phyloP scores from a whole-genome alignment of 2,797 vertebrate genomes.

The Falco cherrug region DNA sequence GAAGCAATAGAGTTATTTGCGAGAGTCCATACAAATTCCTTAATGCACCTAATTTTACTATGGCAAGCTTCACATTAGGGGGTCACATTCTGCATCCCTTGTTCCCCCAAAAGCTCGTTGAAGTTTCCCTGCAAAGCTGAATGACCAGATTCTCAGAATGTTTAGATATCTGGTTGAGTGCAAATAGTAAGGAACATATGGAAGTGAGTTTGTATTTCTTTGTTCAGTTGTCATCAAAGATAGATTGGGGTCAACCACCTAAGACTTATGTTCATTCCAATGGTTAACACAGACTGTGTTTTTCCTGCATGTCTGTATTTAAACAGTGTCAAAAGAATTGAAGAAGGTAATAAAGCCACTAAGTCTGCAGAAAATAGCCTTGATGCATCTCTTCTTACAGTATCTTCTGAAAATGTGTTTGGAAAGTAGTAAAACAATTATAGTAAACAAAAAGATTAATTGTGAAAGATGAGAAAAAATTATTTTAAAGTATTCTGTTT shows the following conservation, averaged over 20 bases:
- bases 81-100: neutral
- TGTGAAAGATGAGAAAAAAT: neutral
- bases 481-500: neutral
- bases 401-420: neutral
- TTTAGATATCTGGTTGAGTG: slow-evolving; percentile 14
- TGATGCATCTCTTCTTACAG: neutral
- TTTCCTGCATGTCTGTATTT: neutral
- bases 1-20: neutral
- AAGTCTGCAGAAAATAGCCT: neutral
- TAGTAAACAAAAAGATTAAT: neutral
- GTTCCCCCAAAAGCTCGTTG: neutral
- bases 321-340: neutral
- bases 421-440: neutral
- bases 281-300: neutral
- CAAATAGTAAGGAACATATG: slow-evolving; percentile 34
- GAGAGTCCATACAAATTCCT: neutral
- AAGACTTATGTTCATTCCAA: slow-evolving; percentile 3
- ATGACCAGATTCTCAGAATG: neutral
- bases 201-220: slow-evolving; percentile 30
- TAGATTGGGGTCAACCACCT: slow-evolving; percentile 29
- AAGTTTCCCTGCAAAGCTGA: slow-evolving; percentile 1
- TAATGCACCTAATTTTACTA: neutral
- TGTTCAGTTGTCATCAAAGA: slow-evolving; percentile 41
- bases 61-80: neutral
- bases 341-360: neutral